phyloP scores from a whole-genome alignment of 2,797 vertebrate genomes.

The Alosa sapidissima region DNA sequence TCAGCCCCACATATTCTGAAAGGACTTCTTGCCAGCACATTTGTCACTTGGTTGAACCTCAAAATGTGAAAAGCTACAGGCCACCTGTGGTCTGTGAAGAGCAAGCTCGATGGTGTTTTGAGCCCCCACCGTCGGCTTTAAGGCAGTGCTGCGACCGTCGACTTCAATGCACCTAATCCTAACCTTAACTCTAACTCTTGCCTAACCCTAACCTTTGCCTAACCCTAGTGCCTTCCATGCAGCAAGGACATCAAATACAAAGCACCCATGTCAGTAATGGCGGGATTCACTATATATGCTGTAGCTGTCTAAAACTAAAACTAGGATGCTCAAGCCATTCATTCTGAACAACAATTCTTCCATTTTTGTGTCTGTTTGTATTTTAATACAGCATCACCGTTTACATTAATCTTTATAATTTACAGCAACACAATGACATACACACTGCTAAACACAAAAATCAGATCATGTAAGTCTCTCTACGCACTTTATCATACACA shows the following conservation, averaged over 20 bases:
- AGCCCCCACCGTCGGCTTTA: no score
- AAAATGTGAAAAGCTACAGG: background rate
- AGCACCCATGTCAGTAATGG: background rate
- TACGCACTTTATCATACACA: background rate
- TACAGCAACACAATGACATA: slow-evolving; percentile 4
- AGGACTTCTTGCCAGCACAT: background rate
- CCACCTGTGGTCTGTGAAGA: background rate
- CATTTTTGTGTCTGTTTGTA: background rate
- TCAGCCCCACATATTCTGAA: background rate
- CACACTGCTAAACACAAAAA: background rate
- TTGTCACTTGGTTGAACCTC: background rate
- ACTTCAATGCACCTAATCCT: no score
- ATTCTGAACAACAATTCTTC: background rate
- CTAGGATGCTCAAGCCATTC: no score
- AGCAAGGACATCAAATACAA: background rate
- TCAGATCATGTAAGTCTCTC: background rate
- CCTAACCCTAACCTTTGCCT: no score
- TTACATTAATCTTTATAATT: background rate
- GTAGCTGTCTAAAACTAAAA: background rate
- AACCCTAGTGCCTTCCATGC: no score
- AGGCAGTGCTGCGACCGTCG: no score
- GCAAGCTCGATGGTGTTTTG: no score
- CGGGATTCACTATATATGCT: background rate
- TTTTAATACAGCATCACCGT: background rate
- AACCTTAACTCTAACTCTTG: no score